These are phyloP conservation scores for Istiophorus platypterus DNA, from an alignment of 2,113 vertebrate genomes.

Conservation along the genomic window DNA sequence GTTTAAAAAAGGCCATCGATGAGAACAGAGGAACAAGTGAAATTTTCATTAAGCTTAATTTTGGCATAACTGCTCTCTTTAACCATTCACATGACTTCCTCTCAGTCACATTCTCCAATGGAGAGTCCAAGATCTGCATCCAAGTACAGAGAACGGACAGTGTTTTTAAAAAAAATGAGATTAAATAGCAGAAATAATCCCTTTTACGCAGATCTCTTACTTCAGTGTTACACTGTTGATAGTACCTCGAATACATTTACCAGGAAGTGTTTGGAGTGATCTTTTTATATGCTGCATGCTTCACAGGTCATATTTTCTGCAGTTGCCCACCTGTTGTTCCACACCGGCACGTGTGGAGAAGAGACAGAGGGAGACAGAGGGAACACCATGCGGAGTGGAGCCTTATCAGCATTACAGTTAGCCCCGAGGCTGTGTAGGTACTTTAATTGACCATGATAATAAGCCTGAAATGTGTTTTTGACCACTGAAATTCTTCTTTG, in stretches of 20 bases:
- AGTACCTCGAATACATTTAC: conserved; percentile 50
- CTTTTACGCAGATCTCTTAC: conserved; percentile 1
- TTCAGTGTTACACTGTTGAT: neutral
- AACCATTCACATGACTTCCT: conserved; percentile 10
- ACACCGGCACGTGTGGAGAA: conserved; percentile 4
- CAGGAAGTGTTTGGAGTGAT: conserved; percentile 53
- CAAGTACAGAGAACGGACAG: neutral
- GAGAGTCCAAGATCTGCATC: conserved; percentile 1
- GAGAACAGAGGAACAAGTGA: neutral
- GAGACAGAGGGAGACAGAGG: no score
- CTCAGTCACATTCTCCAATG: neutral
- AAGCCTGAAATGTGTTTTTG: neutral
- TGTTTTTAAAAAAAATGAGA: neutral
- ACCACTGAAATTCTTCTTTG: neutral
- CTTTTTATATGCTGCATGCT: conserved; percentile 61
- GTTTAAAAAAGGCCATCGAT: conserved; percentile 3
- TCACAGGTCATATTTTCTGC: conserved; percentile 58
- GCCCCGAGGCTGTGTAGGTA: neutral
- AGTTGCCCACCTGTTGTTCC: conserved; percentile 64
- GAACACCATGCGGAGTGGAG: neutral
- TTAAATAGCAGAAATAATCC: neutral
- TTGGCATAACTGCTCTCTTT: neutral
- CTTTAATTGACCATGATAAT: neutral
- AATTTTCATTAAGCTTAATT: neutral
- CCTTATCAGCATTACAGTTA: neutral